Conservation (phyloP, 1,140 invertebrate species). For the Achatina immaculata region DNA sequence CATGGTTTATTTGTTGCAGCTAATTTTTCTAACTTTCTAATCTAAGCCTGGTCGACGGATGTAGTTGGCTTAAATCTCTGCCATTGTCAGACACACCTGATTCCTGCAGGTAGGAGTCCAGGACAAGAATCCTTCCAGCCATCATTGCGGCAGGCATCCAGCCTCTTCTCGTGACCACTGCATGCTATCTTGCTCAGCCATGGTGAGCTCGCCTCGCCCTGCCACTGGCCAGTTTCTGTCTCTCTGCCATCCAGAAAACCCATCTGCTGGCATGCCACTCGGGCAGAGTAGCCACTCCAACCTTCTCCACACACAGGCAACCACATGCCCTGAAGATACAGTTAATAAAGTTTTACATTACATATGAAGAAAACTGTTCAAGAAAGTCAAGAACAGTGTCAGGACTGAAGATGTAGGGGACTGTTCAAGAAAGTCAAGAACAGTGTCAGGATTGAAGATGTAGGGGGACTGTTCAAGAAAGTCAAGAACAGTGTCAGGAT, state of each 20-base stretch:
- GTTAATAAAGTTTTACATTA: neutral
- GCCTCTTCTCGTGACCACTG: constrained; percentile 81
- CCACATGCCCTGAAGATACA: constrained; percentile 79
- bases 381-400: too few relatives aligned
- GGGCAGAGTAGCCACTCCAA: constrained; percentile 86
- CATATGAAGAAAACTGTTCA: neutral
- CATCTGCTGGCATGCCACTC: constrained; percentile 80
- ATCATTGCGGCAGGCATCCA: constrained; percentile 84
- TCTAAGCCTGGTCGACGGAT: too few relatives aligned
- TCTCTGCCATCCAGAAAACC: constrained; percentile 48
- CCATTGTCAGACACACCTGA: constrained; percentile 45
- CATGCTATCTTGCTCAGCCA: constrained; percentile 94
- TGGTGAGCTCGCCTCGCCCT: constrained; percentile 66
- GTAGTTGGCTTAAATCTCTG: too few relatives aligned
- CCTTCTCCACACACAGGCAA: constrained; percentile 92
- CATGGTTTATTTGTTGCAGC: too few relatives aligned
- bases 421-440: neutral
- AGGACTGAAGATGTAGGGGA: neutral
- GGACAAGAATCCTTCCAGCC: constrained; percentile 68
- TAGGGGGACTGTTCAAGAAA: neutral
- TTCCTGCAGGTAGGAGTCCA: constrained; percentile 25
- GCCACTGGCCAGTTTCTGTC: constrained; percentile 17
- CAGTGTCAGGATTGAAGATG: neutral
- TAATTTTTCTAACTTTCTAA: too few relatives aligned
- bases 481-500: neutral